Conservation (phyloP, 2,888 invertebrate species). For the Aphelenchoides bicaudatus region DNA sequence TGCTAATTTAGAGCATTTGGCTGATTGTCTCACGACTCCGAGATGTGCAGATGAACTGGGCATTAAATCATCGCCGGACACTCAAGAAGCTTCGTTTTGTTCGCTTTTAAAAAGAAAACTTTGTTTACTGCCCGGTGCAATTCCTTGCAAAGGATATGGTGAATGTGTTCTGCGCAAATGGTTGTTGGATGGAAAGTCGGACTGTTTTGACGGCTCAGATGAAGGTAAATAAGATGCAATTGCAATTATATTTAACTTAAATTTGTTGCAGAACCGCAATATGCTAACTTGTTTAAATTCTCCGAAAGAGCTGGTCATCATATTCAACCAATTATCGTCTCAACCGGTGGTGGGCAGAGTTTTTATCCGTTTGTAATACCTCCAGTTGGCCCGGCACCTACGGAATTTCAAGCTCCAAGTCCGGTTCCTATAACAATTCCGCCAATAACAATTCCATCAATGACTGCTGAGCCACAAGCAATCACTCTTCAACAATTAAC, state of each 20-base stretch:
- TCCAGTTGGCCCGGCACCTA: no score
- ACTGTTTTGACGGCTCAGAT: conserved; percentile 58
- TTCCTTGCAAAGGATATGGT: conserved; percentile 58
- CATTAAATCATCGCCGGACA: conserved; percentile 1
- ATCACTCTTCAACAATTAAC: no score
- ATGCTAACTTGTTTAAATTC: conserved; percentile 20
- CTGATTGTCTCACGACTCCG: conserved; percentile 50
- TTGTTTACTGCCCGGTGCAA: conserved; percentile 42
- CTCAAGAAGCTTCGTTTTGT: conserved; percentile 26
- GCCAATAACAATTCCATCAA: no score
- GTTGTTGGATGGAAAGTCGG: conserved; percentile 51
- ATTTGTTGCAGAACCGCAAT: conserved; percentile 28
- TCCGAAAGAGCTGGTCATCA: conserved; percentile 13
- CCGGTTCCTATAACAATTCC: background rate
- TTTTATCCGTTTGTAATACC: conserved; percentile 1
- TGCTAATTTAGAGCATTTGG: conserved; percentile 45
- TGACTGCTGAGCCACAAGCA: background rate
- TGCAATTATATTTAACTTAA: conserved; percentile 12
- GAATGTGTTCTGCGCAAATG: conserved; percentile 56
- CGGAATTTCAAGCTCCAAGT: background rate
- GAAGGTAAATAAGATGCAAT: conserved; percentile 50
- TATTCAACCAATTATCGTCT: conserved; percentile 13
- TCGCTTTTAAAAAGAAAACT: conserved; percentile 41
- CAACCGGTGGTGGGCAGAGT: conserved; percentile 8
- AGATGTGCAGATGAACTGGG: conserved; percentile 25